Base-by-base conservation (phyloP, 2,888 invertebrate species). In the Lepidonotus clava region DNA sequence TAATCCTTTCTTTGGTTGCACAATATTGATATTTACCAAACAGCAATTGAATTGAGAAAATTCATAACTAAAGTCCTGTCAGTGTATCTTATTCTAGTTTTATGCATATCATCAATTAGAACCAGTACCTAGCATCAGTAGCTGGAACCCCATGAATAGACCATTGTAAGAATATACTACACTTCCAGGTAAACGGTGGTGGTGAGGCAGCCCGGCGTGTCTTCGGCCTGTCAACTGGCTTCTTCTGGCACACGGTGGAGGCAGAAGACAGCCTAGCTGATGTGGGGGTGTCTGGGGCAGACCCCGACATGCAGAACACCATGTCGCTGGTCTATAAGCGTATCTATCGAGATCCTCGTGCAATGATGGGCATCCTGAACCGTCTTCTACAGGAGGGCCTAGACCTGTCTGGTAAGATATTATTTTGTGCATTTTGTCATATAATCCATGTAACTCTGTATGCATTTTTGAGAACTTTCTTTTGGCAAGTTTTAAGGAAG, bases 201-300 rank as follows among this genome's bases (percentile, higher is more conserved):
- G 18, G 41, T 0, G 89, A 89, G 32, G 93, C 92, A 8, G 92
- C 91, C 1, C 86, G 88, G 8, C 91, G 91, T 84, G 90, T 93
- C 21, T 92, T 93, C 86, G 90, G 90, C 86, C 90, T 90, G 0
- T 89, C 91, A 5, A 90, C 91, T 0, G 93, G 93, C 4, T 93
- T 93, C 87, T 92, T 91, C 91, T 93, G 93, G 92, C 91, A 93
- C 88, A 93, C 93, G 0, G 90, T 93, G 0, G 93, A 93, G 86
- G 91, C 88, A 85, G 92, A 92, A 18, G 93, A 93, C 53, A 86
- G 84, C 18, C 77, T 89, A 11, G 88, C 88, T 76, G 91, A 92
- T 61, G 85, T 88, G 1, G 88, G 88, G 11, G 90, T 90, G 24
- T 14, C 11, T 0, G 18, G 34, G 21, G 24, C 14, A 5, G 89